Evolutionary conservation across 2,113 vertebrate species (phyloP), one percentile per base, ranked within the genome.

Genomic region (Podocnemis expansa): DNA sequence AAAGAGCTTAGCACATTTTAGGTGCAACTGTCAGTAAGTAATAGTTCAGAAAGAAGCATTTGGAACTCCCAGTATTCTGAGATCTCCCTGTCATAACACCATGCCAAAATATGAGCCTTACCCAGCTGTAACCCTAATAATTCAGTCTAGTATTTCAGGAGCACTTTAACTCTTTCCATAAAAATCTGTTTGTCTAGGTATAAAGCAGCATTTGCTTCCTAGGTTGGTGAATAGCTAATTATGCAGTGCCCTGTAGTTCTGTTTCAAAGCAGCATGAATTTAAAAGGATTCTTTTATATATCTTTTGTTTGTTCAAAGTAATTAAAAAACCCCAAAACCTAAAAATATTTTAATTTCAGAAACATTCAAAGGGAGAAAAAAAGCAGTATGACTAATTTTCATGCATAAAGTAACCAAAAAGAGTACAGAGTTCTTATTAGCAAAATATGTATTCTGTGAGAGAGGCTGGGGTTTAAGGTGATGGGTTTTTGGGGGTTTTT

Each of bases 211-310:
- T 31, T 93, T 76, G 31, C 63, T 93, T 31, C 31, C n/a, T 85
- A 75, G 41, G 41, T 88, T 87, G 41, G 41, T 85, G 90, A 55
- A 89, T 19, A 95, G 82, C 84, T 90, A 94, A 95, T 94, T 94
- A 90, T 86, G 94, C 94, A 95, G 84, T 91, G 58, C n/a, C 91
- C 88, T 89, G 90, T 75, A 84, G 94, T 80, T 93, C 45, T 91
- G 16, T 89, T 95, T 94, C 86, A 88, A 91, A 94, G 85, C 51
- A 88, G 58, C 63, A 90, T 54, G 41, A 90, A 63, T 93, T 94
- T 88, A 47, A 91, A 93, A 80, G 55, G 51, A 41, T 19, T 78
- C 85, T 90, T 47, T 47, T 82, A 11, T 63, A 12, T 79, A 41
- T 83, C 34, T 89, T 43, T 2, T 95, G 80, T 90, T 84, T 60